Conservation (phyloP, 2,113 vertebrate species). For the Phocoena sinus region DNA sequence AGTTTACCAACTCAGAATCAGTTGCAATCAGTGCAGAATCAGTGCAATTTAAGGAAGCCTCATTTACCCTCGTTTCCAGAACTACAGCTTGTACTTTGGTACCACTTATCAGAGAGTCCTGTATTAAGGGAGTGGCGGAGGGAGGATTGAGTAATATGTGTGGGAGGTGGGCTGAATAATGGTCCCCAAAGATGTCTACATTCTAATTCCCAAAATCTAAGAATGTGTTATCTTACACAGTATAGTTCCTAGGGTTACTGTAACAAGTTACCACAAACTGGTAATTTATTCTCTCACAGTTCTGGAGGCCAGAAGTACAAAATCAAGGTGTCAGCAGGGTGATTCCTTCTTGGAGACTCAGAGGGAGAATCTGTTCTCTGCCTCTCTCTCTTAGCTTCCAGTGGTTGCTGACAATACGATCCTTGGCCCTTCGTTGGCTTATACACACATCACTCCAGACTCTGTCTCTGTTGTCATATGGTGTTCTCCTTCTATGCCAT, state of each 20-base stretch:
- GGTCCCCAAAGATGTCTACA: background rate
- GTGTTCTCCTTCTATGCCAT: background rate
- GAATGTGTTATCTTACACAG: background rate
- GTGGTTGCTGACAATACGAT: background rate
- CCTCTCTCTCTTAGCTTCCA: background rate
- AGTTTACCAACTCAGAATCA: background rate
- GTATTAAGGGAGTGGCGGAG: background rate
- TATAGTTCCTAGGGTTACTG: background rate
- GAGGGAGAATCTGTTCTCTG: background rate
- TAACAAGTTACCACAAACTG: background rate
- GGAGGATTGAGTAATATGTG: background rate
- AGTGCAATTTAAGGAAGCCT: background rate
- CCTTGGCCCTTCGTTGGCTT: background rate
- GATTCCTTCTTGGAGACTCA: background rate
- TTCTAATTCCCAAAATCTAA: background rate
- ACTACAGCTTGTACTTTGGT: background rate
- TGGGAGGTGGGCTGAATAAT: background rate
- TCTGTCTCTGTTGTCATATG: background rate
- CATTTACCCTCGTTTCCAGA: background rate
- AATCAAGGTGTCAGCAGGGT: background rate
- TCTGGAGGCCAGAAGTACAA: background rate
- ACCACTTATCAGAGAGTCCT: background rate
- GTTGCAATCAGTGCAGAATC: no score
- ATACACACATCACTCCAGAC: background rate
- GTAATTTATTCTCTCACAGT: background rate